Base-by-base conservation (phyloP, 2,113 vertebrate species). In the Galeopterus variegatus region DNA sequence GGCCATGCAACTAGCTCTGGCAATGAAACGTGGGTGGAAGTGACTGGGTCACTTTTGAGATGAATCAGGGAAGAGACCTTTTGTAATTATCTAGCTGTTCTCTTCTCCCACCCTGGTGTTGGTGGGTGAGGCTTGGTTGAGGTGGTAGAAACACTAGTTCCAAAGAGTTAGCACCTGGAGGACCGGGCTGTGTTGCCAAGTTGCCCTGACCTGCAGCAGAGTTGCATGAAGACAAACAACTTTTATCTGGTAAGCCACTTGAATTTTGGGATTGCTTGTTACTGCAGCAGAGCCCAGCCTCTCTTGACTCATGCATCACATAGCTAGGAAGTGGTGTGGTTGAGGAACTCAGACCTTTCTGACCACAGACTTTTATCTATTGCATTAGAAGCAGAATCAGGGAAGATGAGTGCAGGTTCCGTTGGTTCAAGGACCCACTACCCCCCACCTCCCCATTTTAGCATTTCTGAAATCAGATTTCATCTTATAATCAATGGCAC, bases 61-160 rank as follows among this genome's bases (percentile, higher is more conserved):
- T 5, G 36, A 48, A 93, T 33, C 48, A 64, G 41, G 41, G 21
- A 48, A 76, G 31, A 56, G 3, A 24, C 36, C 18, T 24, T 75
- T 19, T 21, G 3, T 73, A 52, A 26, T 56, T 3, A 2, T 13
- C 18, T 8, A 17, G 14, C 7, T 13, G n/a, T 6, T 83, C 85
- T 41, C 1, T 81, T 41, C 5, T 15, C 64, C 19, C 0, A 0
- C 7, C 19, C 80, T 21, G 36, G 15, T 14, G 56, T n/a, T 2
- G 0, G 14, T 23, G 17, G 58, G 21, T 1, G 2, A 70, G 45
- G 41, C 28, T 75, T 73, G 31, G 64, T 18, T 48, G 54, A 62
- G 13, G 33, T 31, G 52, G n/a, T 58, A 33, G 56, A 52, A 21
- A 67, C 54, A 10, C 0, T 3, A 14, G 54, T 24, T 89, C n/a